Evolutionary conservation across 2,797 vertebrate genomes (phyloP).

Genomic region (Chromobotia macracanthus): DNA sequence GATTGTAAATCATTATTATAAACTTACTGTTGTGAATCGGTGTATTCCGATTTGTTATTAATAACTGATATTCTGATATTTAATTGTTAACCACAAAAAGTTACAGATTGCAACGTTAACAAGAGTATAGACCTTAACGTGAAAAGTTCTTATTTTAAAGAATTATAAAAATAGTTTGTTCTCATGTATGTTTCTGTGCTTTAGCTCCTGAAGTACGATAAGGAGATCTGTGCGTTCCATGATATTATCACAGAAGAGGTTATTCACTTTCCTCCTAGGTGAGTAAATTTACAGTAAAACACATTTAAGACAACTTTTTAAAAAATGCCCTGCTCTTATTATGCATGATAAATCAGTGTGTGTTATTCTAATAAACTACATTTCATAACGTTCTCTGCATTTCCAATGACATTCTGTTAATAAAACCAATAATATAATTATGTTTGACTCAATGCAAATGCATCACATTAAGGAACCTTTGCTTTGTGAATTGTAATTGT

Average conservation of each 20-base stretch:
- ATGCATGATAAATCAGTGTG: too few relatives aligned
- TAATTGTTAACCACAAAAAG: too few relatives aligned
- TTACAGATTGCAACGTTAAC: too few relatives aligned
- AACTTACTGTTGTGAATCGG: too few relatives aligned
- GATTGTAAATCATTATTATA: too few relatives aligned
- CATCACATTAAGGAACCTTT: not conserved
- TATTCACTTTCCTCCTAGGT: constrained; percentile 85
- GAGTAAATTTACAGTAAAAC: constrained; percentile 15
- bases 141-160: too few relatives aligned
- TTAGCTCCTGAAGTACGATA: constrained; percentile 82
- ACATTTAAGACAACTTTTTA: not conserved
- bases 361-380: not conserved
- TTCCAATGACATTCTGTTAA: not conserved
- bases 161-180: not conserved
- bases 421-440: not conserved
- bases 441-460: not conserved
- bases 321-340: too few relatives aligned
- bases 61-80: too few relatives aligned
- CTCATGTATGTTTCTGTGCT: constrained; percentile 9
- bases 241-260: constrained; percentile 77
- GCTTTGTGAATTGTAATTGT: not conserved
- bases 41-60: too few relatives aligned
- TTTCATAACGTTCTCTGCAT: not conserved
- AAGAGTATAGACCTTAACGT: too few relatives aligned
- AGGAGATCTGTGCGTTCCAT: constrained; percentile 75